phyloP scores from a whole-genome alignment of 2,888 invertebrate species.

The Agrochola litura region DNA sequence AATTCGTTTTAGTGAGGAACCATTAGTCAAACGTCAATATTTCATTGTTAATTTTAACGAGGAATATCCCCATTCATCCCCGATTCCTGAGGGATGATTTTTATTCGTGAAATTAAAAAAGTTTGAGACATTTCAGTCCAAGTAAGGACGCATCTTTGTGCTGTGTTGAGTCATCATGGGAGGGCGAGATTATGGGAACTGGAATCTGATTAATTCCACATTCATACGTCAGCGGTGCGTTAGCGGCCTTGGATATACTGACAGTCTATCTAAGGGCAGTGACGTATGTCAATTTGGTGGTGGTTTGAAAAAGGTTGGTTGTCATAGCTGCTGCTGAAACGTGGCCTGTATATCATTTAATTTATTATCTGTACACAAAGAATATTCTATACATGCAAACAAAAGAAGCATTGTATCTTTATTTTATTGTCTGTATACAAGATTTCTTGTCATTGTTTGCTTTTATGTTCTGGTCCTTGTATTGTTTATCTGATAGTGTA shows the following conservation, averaged over 20 bases:
- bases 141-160: conserved; percentile 66
- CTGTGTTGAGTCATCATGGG: conserved; percentile 66
- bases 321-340: background rate
- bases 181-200: conserved; percentile 8
- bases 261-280: too few relatives aligned
- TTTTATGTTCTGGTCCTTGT: conserved; percentile 12
- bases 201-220: background rate
- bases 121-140: conserved; percentile 72
- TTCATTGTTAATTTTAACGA: conserved; percentile 83
- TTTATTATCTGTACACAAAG: background rate
- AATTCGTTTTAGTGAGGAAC: conserved; percentile 66
- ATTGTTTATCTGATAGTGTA: background rate
- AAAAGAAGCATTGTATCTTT: conserved; percentile 8
- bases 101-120: conserved; percentile 86
- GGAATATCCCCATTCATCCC: conserved; percentile 64
- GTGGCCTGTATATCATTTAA: background rate
- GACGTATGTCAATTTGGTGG: background rate
- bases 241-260: background rate
- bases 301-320: background rate
- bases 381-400: background rate
- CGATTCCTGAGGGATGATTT: conserved; percentile 73
- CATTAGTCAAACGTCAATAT: conserved; percentile 82
- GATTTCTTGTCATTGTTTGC: conserved; percentile 24
- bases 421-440: conserved; percentile 1
- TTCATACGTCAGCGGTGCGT: background rate